Evolutionary conservation across 2,888 invertebrate species (phyloP), one percentile per base, ranked within the genome.

Genomic region (Drosophila neonasuta): DNA sequence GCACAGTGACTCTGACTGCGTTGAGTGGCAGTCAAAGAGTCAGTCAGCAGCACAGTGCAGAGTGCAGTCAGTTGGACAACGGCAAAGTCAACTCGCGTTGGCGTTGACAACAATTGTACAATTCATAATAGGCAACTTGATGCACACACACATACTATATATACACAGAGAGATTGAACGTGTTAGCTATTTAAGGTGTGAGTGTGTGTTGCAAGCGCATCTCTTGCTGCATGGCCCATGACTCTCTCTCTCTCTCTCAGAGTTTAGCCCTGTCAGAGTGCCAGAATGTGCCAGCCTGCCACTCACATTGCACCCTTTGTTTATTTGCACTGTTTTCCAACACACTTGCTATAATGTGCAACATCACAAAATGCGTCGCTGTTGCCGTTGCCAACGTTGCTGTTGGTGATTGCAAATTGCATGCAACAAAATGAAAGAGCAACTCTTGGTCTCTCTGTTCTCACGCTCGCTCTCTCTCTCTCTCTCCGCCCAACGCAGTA

Each of bases 101-200:
- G 79, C 79, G 84, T 71, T 77, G 86, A 82, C 84, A 77, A 82
- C 82, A 82, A 82, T 82, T 84, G 82, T 79, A 84, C 86, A 82
- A 82, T 82, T 86, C 84, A 86, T 86, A 82, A 82, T 82, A 77
- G 84, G 81, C 77, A 86, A 83, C 79, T 78, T 76, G 79, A 78
- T 78, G 74, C 74, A 34, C 51, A 51, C 66, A 20, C 20, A 20
- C 20, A 20, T 20, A 17, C 2, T 1, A 2, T 17, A 20, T 20
- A 20, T 20, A 20, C 20, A 20, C 20, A 20, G 42, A 6, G 29
- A 36, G 56, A 58, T 58, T 67, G 58, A 56, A 55, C 67, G 71
- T 74, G 83, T 71, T 76, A 80, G 70, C 80, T 75, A 71, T 70
- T 77, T 70, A 81, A 58, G 50, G 52, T 36, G 10, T 45, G 64